Percentiles rank a stretch among this genome's conserved stretches.
phyloP scores from a whole-genome alignment of 2,888 invertebrate genomes.

The Apamea anceps region DNA sequence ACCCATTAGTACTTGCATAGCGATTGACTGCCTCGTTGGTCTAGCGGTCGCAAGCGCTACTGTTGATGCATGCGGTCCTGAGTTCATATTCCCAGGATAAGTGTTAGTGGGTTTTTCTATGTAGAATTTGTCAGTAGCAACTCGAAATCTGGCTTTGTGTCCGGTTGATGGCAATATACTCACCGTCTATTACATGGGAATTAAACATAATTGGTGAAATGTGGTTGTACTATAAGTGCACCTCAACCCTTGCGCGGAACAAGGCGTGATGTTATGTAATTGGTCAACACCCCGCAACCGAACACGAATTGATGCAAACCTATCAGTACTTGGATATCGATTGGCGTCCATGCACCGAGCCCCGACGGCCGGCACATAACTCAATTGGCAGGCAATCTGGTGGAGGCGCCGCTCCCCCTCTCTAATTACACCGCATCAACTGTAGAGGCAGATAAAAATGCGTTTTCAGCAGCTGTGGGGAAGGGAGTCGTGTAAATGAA shows the following conservation, averaged over 20 bases:
- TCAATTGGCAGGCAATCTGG: conserved; percentile 87
- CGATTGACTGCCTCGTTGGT: not conserved
- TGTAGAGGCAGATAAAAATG: conserved; percentile 58
- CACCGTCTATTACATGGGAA: not conserved
- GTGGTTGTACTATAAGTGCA: not conserved
- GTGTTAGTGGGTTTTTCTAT: not conserved
- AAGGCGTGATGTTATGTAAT: not conserved
- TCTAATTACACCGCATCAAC: conserved; percentile 67
- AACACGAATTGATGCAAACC: conserved; percentile 44
- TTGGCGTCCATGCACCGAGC: conserved; percentile 41
- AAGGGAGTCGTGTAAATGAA: conserved; percentile 23
- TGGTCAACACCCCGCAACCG: conserved; percentile 21
- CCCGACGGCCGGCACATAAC: conserved; percentile 74
- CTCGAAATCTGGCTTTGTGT: not conserved
- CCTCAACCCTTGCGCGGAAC: not conserved
- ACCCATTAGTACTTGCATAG: not conserved
- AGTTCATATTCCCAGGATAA: not conserved
- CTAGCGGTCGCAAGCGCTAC: not conserved
- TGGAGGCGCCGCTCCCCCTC: conserved; percentile 76
- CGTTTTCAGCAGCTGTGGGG: conserved; percentile 40
- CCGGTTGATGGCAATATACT: not conserved
- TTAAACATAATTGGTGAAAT: not conserved
- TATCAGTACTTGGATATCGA: conserved; percentile 55
- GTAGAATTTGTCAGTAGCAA: not conserved
- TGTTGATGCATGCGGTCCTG: not conserved